Evolutionary conservation across 1,140 invertebrate genomes (phyloP), one percentile per base, ranked within the genome.

Genomic region (Chelonus insularis): DNA sequence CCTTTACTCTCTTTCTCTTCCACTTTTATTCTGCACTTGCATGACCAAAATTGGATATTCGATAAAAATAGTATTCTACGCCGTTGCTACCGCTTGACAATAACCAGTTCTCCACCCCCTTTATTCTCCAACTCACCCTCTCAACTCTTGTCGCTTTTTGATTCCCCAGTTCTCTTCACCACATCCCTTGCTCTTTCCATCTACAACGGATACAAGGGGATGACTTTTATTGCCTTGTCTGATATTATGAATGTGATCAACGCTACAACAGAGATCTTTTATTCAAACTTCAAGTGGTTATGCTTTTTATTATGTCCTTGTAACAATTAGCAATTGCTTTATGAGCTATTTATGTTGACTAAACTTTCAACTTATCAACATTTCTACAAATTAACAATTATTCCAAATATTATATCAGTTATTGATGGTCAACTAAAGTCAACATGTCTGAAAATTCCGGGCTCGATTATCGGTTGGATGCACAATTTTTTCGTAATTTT

Each of bases 141-240:
- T 39, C 16, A 14, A 12, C 14, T 41, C 58, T 60, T 54, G 58
- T 61, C 62, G 61, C 68, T 69, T 71, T 71, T 73, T 69, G 64
- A 70, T 71, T 65, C 68, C 64, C 64, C 57, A 43, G 63, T 58
- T 37, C 37, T 51, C 32, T 12, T 18, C 16, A 14, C 48, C 45
- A 64, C 59, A 63, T 60, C 62, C 60, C 64, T 60, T 29, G 47
- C 41, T 14, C 41, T 23, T 29, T 50, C 16, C 23, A 20, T n/a
- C 12, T 5, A 34, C 29, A 20, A 11, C 34, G 36, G 8, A 41
- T 21, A 36, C 51, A 21, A 39, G 21, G 41, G 57, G 50, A 51
- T 70, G 68, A 70, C 68, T 70, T 70, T 70, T 70, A 70, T 70
- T 70, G 63, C 64, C 52, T 50, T 32, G 58, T 66, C 63, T 68